Evolutionary conservation across 2,113 vertebrate genomes (phyloP).

Genomic region (Ascaphus truei): DNA sequence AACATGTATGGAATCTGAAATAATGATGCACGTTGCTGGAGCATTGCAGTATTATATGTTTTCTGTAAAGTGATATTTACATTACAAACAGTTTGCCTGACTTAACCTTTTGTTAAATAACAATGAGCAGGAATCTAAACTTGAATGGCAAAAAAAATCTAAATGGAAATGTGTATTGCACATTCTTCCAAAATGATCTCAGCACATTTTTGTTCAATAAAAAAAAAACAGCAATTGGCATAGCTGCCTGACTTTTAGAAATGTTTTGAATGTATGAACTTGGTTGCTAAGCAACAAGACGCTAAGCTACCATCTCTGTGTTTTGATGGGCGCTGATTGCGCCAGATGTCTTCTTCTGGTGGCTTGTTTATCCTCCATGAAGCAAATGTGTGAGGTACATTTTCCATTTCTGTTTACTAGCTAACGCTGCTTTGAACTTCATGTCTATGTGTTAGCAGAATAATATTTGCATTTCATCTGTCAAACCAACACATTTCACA

Average conservation of each 20-base stretch:
- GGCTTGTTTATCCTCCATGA: slow-evolving; percentile 48
- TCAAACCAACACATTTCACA: slow-evolving; percentile 38
- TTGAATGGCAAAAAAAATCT: not conserved
- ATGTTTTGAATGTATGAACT: slow-evolving; percentile 65
- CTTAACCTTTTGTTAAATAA: slow-evolving; percentile 8
- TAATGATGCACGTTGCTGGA: not conserved
- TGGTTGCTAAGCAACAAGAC: slow-evolving; percentile 62
- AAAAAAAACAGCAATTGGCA: slow-evolving; percentile 55
- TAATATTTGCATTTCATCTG: slow-evolving; percentile 52
- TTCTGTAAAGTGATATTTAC: slow-evolving; percentile 9
- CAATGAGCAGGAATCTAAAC: not conserved
- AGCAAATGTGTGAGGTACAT: slow-evolving; percentile 52
- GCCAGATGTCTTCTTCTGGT: slow-evolving; percentile 59
- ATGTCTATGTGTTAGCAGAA: slow-evolving; percentile 41
- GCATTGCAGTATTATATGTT: not conserved
- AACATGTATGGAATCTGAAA: slow-evolving; percentile 11
- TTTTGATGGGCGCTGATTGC: slow-evolving; percentile 64
- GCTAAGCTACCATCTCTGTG: slow-evolving; percentile 52
- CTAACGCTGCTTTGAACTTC: slow-evolving; percentile 46
- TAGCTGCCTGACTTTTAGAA: slow-evolving; percentile 59
- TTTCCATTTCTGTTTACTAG: slow-evolving; percentile 59
- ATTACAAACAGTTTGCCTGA: not conserved
- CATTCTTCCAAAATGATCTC: slow-evolving; percentile 35
- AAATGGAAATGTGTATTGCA: slow-evolving; percentile 40
- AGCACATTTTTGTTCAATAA: slow-evolving; percentile 50